Evolutionary conservation across 2,888 invertebrate species (phyloP), one percentile per base, ranked within the genome.

Genomic region (Zelleria hepariella): DNA sequence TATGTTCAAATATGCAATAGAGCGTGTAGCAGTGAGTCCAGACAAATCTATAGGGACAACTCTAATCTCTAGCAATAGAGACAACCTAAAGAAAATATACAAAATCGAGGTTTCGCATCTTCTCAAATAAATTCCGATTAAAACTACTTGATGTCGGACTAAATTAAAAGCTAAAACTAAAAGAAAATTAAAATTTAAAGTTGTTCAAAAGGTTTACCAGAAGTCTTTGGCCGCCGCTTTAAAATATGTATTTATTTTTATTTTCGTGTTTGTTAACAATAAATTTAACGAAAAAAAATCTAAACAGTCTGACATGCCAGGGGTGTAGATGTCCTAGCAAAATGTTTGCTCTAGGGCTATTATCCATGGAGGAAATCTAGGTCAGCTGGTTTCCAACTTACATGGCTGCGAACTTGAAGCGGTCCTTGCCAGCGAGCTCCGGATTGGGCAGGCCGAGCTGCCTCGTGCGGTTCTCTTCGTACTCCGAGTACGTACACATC

Each of bases 221-320:
- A n/a, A n/a, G 20, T 49, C 8, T 5, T 10, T 5, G n/a, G 6
- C n/a, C 7, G 20, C 5, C 15, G 5, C 53, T 79, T 73, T 90
- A 95, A 60, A 92, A 75, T 0, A 95, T 95, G 80, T 95, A 94
- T 0, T 92, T 91, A 51, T 83, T 90, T 56, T 86, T 82, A 61
- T 80, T 91, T 62, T 68, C 74, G 0, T 82, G 80, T 18, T 62
- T 70, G 0, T 64, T 65, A 0, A 67, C 68, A 0, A 59, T 65
- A 0, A 62, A 47, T 0, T 51, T 15, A n/a, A n/a, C n/a, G n/a
- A n/a, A n/a, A n/a, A n/a, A n/a, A n/a, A n/a, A n/a, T n/a, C n/a
- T n/a, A n/a, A 2, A 24, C 58, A 1, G 15, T 15, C 0, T 78
- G 75, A 0, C 76, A 62, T 0, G 78, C 70, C 1, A 80, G 82